Percentiles rank a stretch among this genome's conserved stretches.
phyloP scores from a whole-genome alignment of 2,888 invertebrate species.

The Salticus scenicus region DNA sequence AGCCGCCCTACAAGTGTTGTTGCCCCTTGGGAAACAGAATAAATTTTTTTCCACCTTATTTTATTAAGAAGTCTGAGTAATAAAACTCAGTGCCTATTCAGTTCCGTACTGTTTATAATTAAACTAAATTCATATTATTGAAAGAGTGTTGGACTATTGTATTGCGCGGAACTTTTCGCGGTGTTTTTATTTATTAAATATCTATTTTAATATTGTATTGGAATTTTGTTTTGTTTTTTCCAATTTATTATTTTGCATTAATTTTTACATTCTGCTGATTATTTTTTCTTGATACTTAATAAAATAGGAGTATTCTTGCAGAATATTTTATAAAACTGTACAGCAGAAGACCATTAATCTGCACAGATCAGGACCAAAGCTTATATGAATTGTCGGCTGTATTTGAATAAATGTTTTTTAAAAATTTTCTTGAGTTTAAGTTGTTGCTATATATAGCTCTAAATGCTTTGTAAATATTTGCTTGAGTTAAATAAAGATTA shows the following conservation, averaged over 20 bases:
- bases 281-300: background rate
- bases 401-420: too few relatives aligned
- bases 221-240: background rate
- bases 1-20: slow-evolving; percentile 55
- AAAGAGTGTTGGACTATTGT: background rate
- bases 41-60: background rate
- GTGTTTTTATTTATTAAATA: background rate
- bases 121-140: background rate
- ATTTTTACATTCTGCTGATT: background rate
- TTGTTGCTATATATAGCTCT: too few relatives aligned
- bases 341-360: too few relatives aligned
- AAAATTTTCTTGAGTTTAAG: too few relatives aligned
- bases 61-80: slow-evolving; percentile 26
- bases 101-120: background rate
- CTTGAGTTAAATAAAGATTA: too few relatives aligned
- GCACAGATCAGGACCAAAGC: too few relatives aligned
- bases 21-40: slow-evolving; percentile 61
- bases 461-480: too few relatives aligned
- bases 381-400: too few relatives aligned
- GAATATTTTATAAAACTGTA: too few relatives aligned
- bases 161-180: slow-evolving; percentile 32
- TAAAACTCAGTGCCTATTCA: slow-evolving; percentile 44
- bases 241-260: background rate
- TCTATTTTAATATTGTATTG: background rate
- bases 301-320: too few relatives aligned